Percentiles rank a stretch among this genome's conserved stretches.
Conservation (phyloP, 2,888 invertebrate species). For the Drosophila quinaria region DNA sequence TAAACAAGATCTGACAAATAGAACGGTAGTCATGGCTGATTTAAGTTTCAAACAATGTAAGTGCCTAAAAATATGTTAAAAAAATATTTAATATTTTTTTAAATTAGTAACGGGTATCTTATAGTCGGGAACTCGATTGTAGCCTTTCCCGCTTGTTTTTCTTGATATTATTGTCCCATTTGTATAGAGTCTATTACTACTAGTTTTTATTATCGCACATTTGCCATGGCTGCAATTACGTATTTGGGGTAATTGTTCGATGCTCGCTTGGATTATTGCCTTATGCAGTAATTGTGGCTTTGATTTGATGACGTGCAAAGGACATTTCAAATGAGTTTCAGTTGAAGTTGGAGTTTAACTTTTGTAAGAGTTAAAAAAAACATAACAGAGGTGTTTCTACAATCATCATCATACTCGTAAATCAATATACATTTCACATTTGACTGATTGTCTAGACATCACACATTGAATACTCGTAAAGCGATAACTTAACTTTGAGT, state of each 20-base stretch:
- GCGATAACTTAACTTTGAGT: neutral
- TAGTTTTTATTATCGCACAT: constrained; percentile 55
- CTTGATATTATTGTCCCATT: constrained; percentile 56
- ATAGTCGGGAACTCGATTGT: no score
- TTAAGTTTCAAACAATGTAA: no score
- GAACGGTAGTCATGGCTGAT: no score
- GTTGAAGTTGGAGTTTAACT: neutral
- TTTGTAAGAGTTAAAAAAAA: neutral
- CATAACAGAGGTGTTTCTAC: neutral
- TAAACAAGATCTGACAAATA: no score
- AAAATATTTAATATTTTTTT: no score
- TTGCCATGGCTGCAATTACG: constrained; percentile 71
- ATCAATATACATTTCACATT: constrained; percentile 3
- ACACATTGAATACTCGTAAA: neutral
- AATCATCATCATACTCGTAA: neutral
- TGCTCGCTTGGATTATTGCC: constrained; percentile 43
- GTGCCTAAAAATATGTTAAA: no score
- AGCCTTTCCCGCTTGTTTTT: no score
- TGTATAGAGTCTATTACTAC: constrained; percentile 17
- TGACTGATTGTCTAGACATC: constrained; percentile 6
- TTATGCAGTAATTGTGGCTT: constrained; percentile 21
- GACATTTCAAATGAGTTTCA: neutral
- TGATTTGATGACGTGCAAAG: constrained; percentile 21
- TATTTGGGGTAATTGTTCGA: constrained; percentile 73
- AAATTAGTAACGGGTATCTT: no score